Conservation (phyloP, 1,140 invertebrate species). For the Brachionus koreanus region DNA sequence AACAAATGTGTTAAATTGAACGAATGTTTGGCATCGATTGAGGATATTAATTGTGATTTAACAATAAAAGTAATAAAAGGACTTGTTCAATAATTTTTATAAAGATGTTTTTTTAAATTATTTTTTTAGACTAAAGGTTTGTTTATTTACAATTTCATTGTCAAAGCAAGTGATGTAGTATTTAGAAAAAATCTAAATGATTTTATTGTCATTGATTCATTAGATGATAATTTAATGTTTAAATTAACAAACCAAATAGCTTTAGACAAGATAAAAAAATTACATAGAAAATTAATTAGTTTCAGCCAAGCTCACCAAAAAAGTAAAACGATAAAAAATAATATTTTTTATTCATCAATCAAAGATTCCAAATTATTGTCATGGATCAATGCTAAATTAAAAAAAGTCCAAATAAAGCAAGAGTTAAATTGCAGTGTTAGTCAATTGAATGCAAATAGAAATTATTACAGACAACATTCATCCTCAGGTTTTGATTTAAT, state of each 20-base stretch:
- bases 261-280: no score
- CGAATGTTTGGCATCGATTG: neutral
- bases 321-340: no score
- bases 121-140: no score
- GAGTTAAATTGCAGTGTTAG: neutral
- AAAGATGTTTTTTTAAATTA: no score
- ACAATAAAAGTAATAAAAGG: neutral
- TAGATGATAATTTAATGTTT: neutral
- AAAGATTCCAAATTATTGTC: neutral
- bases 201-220: no score
- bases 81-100: no score
- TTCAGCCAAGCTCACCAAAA: no score
- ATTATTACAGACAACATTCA: neutral
- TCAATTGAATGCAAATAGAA: neutral
- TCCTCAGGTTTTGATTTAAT: neutral
- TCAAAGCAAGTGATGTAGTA: no score
- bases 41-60: neutral
- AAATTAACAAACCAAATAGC: neutral
- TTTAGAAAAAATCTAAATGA: no score
- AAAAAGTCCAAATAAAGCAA: neutral
- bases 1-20: neutral
- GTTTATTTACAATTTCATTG: no score
- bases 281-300: no score
- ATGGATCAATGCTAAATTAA: neutral
- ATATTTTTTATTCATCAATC: neutral